Base-by-base conservation (phyloP, 2,113 vertebrate species). In the Rallus limicola region DNA sequence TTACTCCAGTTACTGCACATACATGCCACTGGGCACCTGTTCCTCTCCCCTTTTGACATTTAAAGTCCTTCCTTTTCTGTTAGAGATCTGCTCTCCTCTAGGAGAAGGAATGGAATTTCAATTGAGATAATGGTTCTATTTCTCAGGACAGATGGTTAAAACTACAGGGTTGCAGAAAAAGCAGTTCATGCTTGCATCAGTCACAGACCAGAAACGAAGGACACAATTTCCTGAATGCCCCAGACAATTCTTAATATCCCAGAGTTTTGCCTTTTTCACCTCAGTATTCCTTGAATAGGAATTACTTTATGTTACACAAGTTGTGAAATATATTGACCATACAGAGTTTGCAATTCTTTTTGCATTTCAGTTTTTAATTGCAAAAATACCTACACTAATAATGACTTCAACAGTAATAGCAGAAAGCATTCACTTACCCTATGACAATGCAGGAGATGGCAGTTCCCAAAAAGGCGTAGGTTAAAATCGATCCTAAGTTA, bases 401-500 rank as follows among this genome's bases (percentile, higher is more conserved):
- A 48, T 38, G 12, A 76, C 26, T 63, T 68, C 31, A 82, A 10
- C 17, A 59, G 42, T 42, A 75, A 60, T 11, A 60, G 26, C 25
- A 40, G 71, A 48, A 88, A 40, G 8, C 12, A 42, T 63, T 77
- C 72, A 97, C 99, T 99, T 97, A 99, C 99, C 98, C 98, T 65
- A 98, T 98, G 50, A 98, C 96, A 34, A 98, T 53, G 84, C 98
- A 99, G 94, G 98, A 98, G 91, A 99, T 97, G 63, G 98, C 97
- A 34, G 99, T 99, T 74, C 98, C 98, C 96, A 98, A 82, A 94
- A 99, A 98, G 42, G 98, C 99, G 2, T 98, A 99, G 26, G 98
- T 98, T 95, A 99, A 91, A 96, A 99, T 97, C 5, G 98, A 98
- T 97, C 98, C 99, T 52, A 99, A 91, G 90, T 99, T 99, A 67